phyloP scores from a whole-genome alignment of 2,888 invertebrate genomes.

The Archips crataeganus region DNA sequence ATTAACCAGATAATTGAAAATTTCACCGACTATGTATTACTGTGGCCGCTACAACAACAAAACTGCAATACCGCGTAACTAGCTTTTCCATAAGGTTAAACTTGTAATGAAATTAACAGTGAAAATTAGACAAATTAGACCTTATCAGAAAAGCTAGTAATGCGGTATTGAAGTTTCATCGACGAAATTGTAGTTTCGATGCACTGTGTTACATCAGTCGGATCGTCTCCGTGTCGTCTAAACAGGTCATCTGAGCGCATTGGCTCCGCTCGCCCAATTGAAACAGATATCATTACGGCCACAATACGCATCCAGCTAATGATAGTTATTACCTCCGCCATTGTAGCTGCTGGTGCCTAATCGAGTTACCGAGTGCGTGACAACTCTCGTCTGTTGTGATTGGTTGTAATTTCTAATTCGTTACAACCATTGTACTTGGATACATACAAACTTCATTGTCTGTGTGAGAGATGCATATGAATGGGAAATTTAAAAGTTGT shows the following conservation, averaged over 20 bases:
- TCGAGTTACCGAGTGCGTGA: slow-evolving; percentile 24
- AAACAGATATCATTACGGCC: slow-evolving; percentile 61
- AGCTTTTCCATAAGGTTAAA: too few species aligned
- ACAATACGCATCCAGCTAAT: slow-evolving; percentile 59
- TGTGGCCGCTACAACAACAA: too few species aligned
- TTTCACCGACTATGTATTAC: too few species aligned
- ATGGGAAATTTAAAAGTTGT: neutral
- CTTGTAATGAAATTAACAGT: too few species aligned
- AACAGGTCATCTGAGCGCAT: slow-evolving; percentile 32
- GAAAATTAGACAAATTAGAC: too few species aligned
- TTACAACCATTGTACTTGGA: slow-evolving; percentile 34
- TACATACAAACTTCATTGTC: neutral
- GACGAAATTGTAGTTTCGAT: too few species aligned
- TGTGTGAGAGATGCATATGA: neutral
- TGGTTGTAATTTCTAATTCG: slow-evolving; percentile 39
- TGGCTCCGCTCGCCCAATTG: slow-evolving; percentile 55
- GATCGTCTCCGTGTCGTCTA: slow-evolving; percentile 22
- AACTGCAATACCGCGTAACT: too few species aligned
- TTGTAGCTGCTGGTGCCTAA: slow-evolving; percentile 42
- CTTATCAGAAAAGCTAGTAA: too few species aligned
- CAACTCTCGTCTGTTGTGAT: slow-evolving; percentile 23
- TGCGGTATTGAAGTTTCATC: too few species aligned
- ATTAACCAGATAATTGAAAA: too few species aligned
- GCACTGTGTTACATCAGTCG: neutral
- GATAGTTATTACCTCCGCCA: slow-evolving; percentile 54